A percentile compares a stretch with the other conserved stretches of the same genome.
Conservation (phyloP, 2,113 vertebrate species). For the Oplegnathus fasciatus region DNA sequence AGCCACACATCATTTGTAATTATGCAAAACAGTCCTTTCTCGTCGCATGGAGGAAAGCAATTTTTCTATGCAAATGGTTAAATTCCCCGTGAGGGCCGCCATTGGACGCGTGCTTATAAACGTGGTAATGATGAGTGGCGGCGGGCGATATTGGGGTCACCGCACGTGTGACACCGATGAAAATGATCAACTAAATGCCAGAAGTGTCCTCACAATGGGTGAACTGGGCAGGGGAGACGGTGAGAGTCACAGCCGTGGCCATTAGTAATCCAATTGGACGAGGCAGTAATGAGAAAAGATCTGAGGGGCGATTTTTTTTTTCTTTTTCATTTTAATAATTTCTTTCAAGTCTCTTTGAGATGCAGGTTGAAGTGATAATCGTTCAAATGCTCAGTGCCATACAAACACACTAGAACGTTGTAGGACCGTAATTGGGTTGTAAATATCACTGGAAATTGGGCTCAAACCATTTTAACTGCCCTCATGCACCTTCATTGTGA, state of each 20-base stretch:
- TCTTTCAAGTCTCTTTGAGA: not conserved
- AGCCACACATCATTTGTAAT: slow-evolving; percentile 89
- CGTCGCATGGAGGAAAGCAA: slow-evolving; percentile 85
- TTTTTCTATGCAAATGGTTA: slow-evolving; percentile 91
- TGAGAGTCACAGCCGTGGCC: slow-evolving; percentile 77
- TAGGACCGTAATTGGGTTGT: not conserved
- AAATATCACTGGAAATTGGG: slow-evolving; percentile 20
- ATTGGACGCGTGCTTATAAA: slow-evolving; percentile 84
- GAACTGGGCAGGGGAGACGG: slow-evolving; percentile 66
- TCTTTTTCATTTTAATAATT: slow-evolving; percentile 32
- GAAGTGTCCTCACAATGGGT: slow-evolving; percentile 83
- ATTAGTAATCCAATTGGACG: slow-evolving; percentile 86
- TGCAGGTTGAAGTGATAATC: not conserved
- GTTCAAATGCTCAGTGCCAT: not conserved
- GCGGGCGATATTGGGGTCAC: slow-evolving; percentile 85
- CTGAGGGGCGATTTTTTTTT: slow-evolving; percentile 83
- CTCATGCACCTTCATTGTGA: not conserved
- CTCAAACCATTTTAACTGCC: slow-evolving; percentile 14
- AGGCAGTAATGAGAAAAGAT: slow-evolving; percentile 84
- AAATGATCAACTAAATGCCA: slow-evolving; percentile 89
- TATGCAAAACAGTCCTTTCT: slow-evolving; percentile 88
- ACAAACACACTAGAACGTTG: not conserved
- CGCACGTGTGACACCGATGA: slow-evolving; percentile 83
- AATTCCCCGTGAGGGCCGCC: slow-evolving; percentile 85
- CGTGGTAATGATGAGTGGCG: slow-evolving; percentile 88